Base-by-base conservation (phyloP, 1,140 invertebrate genomes). In the Apolygus lucorum region DNA sequence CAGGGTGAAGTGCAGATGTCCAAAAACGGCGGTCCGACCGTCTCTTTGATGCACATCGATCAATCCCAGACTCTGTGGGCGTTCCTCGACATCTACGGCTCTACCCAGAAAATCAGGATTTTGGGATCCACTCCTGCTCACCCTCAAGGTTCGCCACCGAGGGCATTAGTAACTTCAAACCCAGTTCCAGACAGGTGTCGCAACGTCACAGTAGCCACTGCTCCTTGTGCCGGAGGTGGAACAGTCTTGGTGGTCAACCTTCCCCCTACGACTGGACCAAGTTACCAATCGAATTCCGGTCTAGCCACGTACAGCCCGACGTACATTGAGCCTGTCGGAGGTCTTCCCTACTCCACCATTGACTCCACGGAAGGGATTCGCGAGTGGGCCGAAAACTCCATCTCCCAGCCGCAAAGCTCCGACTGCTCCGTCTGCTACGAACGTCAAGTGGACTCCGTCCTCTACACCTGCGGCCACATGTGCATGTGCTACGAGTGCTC, bases 401-500 rank as follows among this genome's bases (percentile, higher is more conserved):
- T 73, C 21, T 64, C 68, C n/a, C 64, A 70, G 13, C 63, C 72
- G 1, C 75, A 64, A 25, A 72, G 73, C 17, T 81, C 78, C 49
- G 95, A 97, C 76, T 98, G 95, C 80, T 93, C 91, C 0, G 93
- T 98, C 63, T 99, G 96, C 79, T 96, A 93, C 76, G 95, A 98
- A 78, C 87, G 92, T 74, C 85, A 86, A 66, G 93, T 96, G 63
- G 92, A 98, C 79, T 90, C 91, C 74, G 95, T 96, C 24, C 82
- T 98, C 22, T 98, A 98, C 77, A 93, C 91, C 82, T 99, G 96
- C 79, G 95, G 96, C 49, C 95, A 98, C 81, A 96, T 98, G 92
- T 99, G 96, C 77, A 96, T 98, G 94, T 99, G 96, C 78, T 98
- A 93, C 76, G 84, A 92, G n/a, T 98, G 95, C 81, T 95, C 95